phyloP scores from a whole-genome alignment of 2,113 vertebrate genomes.

The Myrmophylax atrothorax region DNA sequence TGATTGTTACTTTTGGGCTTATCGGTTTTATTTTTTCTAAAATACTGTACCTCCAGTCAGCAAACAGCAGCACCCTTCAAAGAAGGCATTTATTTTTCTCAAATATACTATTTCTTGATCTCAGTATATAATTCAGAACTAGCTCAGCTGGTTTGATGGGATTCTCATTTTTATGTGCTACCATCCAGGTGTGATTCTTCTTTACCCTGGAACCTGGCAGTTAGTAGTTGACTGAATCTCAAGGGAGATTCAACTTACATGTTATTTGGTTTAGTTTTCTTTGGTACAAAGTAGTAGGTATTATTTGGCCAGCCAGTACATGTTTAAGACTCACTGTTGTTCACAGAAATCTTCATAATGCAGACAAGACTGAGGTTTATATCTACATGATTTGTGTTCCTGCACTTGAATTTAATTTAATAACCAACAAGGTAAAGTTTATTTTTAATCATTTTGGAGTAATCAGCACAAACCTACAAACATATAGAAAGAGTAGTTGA shows the following conservation, averaged over 20 bases:
- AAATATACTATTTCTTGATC: background rate
- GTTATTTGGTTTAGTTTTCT: background rate
- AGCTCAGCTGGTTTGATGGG: background rate
- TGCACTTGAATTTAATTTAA: background rate
- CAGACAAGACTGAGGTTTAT: background rate
- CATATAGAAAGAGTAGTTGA: background rate
- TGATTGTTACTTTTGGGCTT: background rate
- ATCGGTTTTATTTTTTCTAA: background rate
- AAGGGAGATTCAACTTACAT: background rate
- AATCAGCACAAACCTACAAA: background rate
- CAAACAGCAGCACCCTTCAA: background rate
- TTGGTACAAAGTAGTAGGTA: background rate
- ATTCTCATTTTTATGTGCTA: background rate
- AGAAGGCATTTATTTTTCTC: background rate
- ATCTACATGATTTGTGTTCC: background rate
- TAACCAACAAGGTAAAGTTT: background rate
- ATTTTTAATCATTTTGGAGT: background rate
- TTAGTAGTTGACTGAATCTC: background rate
- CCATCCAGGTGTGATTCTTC: background rate
- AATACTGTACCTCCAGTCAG: background rate
- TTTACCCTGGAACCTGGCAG: background rate
- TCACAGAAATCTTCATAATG: background rate
- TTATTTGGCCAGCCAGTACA: background rate
- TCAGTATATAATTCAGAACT: background rate
- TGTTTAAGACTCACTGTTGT: background rate